phyloP scores from a whole-genome alignment of 2,797 vertebrate species.

The Acanthornis magna region DNA sequence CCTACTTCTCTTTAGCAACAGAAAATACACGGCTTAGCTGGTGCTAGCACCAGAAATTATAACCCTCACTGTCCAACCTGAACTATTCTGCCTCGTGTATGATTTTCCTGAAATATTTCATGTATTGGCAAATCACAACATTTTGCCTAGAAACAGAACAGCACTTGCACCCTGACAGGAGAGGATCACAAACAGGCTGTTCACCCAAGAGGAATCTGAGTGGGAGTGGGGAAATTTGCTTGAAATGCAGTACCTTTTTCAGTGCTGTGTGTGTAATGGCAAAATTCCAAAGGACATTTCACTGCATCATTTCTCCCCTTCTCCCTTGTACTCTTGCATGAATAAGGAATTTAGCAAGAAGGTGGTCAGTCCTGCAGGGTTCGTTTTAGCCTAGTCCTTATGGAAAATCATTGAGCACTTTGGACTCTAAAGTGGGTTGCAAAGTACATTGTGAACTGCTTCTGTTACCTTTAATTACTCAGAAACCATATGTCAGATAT shows the following conservation, averaged over 20 bases:
- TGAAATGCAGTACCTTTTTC: not conserved
- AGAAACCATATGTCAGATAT: slow-evolving; percentile 63
- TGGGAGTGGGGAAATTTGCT: not conserved
- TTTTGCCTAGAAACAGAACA: not conserved
- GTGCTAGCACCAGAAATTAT: not conserved
- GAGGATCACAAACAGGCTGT: not conserved
- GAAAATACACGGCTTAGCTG: not conserved
- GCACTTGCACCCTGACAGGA: not conserved
- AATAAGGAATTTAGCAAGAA: not conserved
- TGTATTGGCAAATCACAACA: not conserved
- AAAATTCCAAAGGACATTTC: not conserved
- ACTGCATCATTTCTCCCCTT: not conserved
- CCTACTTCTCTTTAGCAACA: not conserved
- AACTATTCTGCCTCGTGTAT: not conserved
- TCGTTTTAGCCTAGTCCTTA: not conserved
- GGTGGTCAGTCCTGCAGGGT: not conserved
- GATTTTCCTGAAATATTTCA: not conserved
- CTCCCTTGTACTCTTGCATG: not conserved
- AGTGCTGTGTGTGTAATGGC: not conserved
- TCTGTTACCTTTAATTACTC: slow-evolving; percentile 68
- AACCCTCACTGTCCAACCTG: not conserved
- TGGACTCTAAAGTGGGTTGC: slow-evolving; percentile 20
- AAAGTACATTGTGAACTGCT: slow-evolving; percentile 63
- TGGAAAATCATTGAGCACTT: slow-evolving; percentile 12
- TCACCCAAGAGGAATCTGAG: not conserved